Percentiles rank a stretch among this genome's conserved stretches.
These are phyloP conservation scores for Steinernema khuongi DNA, from an alignment of 1,140 invertebrate species.

Conservation along the genomic window DNA sequence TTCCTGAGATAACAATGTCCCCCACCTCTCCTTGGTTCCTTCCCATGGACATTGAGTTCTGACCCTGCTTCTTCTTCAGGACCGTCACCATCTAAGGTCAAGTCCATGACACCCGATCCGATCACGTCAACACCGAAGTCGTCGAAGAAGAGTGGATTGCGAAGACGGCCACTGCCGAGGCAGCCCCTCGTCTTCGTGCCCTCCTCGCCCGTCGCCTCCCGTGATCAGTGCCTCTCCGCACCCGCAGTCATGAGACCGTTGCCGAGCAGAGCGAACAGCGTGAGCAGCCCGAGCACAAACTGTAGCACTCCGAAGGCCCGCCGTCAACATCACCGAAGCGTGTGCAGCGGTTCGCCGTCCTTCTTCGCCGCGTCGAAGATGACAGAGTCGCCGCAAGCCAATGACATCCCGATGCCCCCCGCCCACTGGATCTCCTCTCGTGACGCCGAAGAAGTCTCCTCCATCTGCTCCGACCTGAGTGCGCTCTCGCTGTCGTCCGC, in stretches of 20 bases:
- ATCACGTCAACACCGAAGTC: background rate
- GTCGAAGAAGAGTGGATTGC: background rate
- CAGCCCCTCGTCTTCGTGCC: background rate
- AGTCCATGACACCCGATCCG: background rate
- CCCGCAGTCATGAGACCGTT: background rate
- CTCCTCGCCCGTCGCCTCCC: background rate
- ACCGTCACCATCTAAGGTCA: background rate
- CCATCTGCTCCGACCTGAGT: background rate
- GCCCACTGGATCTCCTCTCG: background rate
- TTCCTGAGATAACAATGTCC: too few relatives aligned
- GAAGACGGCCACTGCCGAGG: background rate
- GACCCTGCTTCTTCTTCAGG: background rate
- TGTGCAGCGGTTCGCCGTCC: slow-evolving; percentile 7
- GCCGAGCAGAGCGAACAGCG: background rate
- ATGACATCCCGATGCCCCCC: background rate
- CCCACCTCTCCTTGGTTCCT: background rate
- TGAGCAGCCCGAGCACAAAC: background rate
- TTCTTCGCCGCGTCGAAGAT: slow-evolving; percentile 3
- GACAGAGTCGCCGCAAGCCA: background rate
- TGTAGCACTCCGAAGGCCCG: background rate
- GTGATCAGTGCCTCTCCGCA: background rate
- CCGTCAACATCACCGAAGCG: background rate
- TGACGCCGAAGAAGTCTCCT: slow-evolving; percentile 7
- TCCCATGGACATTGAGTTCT: background rate
- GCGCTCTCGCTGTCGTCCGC: background rate